phyloP scores from a whole-genome alignment of 2,113 vertebrate genomes.

The Marmota monax region DNA sequence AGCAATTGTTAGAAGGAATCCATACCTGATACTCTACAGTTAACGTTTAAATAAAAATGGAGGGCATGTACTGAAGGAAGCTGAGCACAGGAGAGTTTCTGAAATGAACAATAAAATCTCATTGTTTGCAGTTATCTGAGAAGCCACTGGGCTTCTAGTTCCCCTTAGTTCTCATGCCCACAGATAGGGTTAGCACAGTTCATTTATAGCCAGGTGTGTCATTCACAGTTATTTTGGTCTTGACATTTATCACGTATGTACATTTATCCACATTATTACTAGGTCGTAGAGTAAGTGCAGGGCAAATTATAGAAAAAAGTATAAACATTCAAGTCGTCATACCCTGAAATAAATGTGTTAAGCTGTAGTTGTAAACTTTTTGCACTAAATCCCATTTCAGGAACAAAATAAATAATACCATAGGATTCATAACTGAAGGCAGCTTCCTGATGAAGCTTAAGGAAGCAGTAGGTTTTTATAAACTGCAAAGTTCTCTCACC shows the following conservation, averaged over 20 bases:
- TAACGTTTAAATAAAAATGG: constrained; percentile 41
- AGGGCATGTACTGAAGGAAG: constrained; percentile 8
- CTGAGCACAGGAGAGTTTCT: not conserved
- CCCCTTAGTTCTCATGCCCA: not conserved
- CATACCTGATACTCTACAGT: not conserved
- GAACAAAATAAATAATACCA: constrained; percentile 85
- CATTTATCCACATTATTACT: constrained; percentile 81
- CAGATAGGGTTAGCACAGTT: constrained; percentile 65
- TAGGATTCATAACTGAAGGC: constrained; percentile 78
- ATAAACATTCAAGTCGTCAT: constrained; percentile 89
- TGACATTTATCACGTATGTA: constrained; percentile 83
- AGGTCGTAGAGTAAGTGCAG: constrained; percentile 86
- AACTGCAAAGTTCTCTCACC: constrained; percentile 74
- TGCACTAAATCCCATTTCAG: constrained; percentile 80
- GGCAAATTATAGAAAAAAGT: constrained; percentile 83
- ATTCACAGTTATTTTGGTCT: constrained; percentile 91
- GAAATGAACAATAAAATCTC: not conserved
- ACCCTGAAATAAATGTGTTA: constrained; percentile 87
- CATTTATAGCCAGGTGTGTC: constrained; percentile 72
- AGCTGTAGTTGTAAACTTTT: constrained; percentile 84
- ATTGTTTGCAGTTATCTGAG: not conserved
- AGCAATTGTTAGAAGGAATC: constrained; percentile 37
- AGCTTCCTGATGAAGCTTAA: constrained; percentile 76
- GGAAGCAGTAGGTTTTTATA: constrained; percentile 72
- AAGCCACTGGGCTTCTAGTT: not conserved